A percentile compares a stretch with the other conserved stretches of the same genome.
These are phyloP conservation scores for Myanophis thanlyinensis DNA, from an alignment of 2,113 vertebrate genomes.

Conservation along the genomic window DNA sequence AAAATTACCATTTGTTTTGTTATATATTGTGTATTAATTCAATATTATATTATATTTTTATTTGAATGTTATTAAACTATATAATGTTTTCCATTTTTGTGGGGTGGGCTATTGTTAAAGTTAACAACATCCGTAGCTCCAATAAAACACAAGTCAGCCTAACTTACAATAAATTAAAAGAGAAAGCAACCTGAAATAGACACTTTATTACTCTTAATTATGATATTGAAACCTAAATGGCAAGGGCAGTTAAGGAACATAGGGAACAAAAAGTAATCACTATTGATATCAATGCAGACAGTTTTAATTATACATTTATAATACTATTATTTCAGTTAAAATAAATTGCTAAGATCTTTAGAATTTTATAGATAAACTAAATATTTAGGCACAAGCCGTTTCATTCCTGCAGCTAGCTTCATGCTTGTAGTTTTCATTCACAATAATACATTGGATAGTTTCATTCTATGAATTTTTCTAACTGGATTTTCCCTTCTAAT, in stretches of 20 bases:
- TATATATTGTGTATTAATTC: background rate
- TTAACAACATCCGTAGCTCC: background rate
- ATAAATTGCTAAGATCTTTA: background rate
- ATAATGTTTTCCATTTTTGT: background rate
- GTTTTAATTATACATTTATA: background rate
- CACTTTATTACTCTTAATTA: background rate
- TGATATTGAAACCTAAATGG: background rate
- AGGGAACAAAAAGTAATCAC: background rate
- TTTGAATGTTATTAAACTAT: background rate
- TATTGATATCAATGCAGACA: background rate
- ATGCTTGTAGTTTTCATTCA: background rate
- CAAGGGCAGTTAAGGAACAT: background rate
- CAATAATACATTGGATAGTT: background rate
- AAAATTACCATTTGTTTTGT: background rate
- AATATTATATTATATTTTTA: background rate
- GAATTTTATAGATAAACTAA: background rate
- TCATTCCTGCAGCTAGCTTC: background rate
- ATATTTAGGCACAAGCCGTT: background rate
- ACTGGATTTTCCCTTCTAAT: background rate
- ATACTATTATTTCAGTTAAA: background rate
- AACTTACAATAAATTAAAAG: background rate
- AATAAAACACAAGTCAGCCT: background rate
- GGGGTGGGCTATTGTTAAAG: background rate
- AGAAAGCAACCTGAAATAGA: background rate
- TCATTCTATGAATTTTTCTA: background rate